phyloP scores from a whole-genome alignment of 1,140 invertebrate genomes.

The Leucophenga varia region DNA sequence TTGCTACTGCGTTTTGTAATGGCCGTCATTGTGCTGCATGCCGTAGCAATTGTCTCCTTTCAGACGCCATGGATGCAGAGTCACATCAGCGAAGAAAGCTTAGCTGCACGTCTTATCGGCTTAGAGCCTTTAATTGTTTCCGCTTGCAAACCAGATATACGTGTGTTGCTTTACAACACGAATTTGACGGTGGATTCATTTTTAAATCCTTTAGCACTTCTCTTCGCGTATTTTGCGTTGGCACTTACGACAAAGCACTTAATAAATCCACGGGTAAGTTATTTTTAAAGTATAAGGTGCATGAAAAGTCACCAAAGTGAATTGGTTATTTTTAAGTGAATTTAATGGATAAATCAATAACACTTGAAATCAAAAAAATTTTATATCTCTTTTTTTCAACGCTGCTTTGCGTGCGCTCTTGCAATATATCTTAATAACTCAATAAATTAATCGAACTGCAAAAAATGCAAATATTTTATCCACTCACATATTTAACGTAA shows the following conservation, averaged over 20 bases:
- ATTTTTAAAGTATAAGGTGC: too few relatives aligned
- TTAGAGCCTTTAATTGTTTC: conserved; percentile 64
- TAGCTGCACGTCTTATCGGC: conserved; percentile 71
- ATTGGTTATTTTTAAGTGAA: too few relatives aligned
- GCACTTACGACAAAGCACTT: conserved; percentile 71
- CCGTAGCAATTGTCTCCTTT: conserved; percentile 77
- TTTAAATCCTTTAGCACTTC: conserved; percentile 72
- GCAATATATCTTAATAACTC: conserved; percentile 16
- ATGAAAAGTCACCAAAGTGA: too few relatives aligned
- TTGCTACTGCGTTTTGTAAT: conserved; percentile 71
- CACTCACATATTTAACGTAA: conserved; percentile 9
- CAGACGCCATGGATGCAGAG: conserved; percentile 84
- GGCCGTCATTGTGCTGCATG: conserved; percentile 74
- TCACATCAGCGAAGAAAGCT: conserved; percentile 65
- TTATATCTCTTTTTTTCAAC: conserved; percentile 22
- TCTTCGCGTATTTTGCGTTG: conserved; percentile 73
- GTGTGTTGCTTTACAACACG: conserved; percentile 62
- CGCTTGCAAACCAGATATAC: conserved; percentile 61
- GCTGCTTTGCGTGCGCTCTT: conserved; percentile 29
- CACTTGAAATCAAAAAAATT: too few relatives aligned
- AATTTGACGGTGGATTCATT: conserved; percentile 70
- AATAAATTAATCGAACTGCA: conserved; percentile 2
- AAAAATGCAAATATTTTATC: conserved; percentile 6
- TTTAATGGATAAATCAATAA: too few relatives aligned
- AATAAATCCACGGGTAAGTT: conserved; percentile 67